Evolutionary conservation across 2,888 invertebrate genomes (phyloP).

Genomic region (Malacosoma neustria): DNA sequence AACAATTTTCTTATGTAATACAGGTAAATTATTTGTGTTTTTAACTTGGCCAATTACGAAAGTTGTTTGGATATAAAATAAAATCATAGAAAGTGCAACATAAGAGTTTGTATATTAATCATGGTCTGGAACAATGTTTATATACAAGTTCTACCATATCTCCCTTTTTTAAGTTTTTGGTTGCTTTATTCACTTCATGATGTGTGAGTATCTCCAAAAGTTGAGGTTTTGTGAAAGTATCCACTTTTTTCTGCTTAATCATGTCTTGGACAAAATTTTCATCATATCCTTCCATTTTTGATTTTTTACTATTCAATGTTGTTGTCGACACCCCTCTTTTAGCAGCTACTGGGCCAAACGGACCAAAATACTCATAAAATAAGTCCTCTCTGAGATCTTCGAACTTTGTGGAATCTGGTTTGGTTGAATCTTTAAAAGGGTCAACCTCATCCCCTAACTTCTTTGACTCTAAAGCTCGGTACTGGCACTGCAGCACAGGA

Average conservation of each 20-base stretch:
- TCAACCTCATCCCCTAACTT: slow-evolving; percentile 76
- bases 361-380: slow-evolving; percentile 58
- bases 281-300: slow-evolving; percentile 36
- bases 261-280: slow-evolving; percentile 32
- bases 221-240: slow-evolving; percentile 43
- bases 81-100: neutral
- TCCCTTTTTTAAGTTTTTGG: slow-evolving; percentile 48
- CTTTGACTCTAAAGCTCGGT: slow-evolving; percentile 78
- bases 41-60: no score
- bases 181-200: slow-evolving; percentile 30
- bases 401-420: slow-evolving; percentile 31
- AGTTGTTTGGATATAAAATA: neutral
- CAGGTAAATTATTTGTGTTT: no score
- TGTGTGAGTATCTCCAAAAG: slow-evolving; percentile 44
- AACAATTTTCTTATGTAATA: no score
- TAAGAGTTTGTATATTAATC: neutral
- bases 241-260: slow-evolving; percentile 29
- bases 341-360: slow-evolving; percentile 33
- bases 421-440: slow-evolving; percentile 71
- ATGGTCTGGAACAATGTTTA: slow-evolving; percentile 26
- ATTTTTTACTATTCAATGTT: slow-evolving; percentile 24
- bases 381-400: slow-evolving; percentile 43
- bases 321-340: slow-evolving; percentile 32
- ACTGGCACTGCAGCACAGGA: slow-evolving; percentile 77
- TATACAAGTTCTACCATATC: slow-evolving; percentile 50